Percentiles rank a stretch among this genome's conserved stretches.
Evolutionary conservation across 2,113 vertebrate species (phyloP).

Genomic region (Notarius lentiginosus): DNA sequence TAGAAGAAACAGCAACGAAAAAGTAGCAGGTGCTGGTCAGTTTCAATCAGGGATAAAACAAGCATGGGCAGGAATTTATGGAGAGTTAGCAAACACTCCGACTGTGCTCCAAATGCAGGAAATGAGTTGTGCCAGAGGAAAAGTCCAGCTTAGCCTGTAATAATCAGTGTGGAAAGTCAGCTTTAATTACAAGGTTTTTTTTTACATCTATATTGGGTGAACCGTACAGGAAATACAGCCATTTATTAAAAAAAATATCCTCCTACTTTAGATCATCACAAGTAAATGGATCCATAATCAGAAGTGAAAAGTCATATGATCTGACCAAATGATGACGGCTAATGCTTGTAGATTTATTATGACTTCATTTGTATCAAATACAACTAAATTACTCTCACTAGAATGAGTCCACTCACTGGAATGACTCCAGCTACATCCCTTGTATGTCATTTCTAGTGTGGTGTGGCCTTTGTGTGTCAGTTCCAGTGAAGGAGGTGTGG

Average conservation of each 20-base stretch:
- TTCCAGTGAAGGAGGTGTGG: background rate
- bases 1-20: background rate
- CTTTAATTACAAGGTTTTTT: background rate
- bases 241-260: background rate
- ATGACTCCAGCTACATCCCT: background rate
- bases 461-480: background rate
- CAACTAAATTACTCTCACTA: too few relatives aligned
- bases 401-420: background rate
- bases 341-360: background rate
- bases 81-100: background rate
- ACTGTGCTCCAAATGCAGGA: background rate
- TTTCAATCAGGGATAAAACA: conserved; percentile 67
- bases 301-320: background rate
- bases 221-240: background rate
- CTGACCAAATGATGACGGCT: background rate
- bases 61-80: conserved; percentile 30
- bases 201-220: conserved; percentile 13
- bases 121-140: background rate
- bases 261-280: background rate
- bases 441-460: background rate
- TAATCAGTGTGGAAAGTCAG: background rate
- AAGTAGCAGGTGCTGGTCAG: conserved; percentile 36
- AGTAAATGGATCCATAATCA: background rate
- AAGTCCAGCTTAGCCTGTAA: background rate
- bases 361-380: background rate